Evolutionary conservation across 2,797 vertebrate genomes (phyloP), one percentile per base, ranked within the genome.

Genomic region (Cryptoblepharus egeriae): DNA sequence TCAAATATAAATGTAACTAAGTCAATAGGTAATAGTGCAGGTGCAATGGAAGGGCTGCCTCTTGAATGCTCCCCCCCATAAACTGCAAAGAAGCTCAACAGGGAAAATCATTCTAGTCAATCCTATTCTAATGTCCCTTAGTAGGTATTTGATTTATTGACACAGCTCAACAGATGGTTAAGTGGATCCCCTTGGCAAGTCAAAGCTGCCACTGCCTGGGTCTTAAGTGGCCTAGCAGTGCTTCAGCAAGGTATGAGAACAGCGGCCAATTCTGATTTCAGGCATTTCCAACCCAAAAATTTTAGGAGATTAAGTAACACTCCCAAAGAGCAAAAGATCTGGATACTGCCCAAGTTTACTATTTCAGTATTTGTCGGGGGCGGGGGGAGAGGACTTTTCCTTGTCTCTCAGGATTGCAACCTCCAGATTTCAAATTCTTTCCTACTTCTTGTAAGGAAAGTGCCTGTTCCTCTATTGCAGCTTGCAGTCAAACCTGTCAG

Each of bases 391-490:
- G 68, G 49, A 49, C 49, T 55, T 30, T 28, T 76, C 35, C 73
- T 81, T 30, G 35, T 30, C 16, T 42, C 82, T 39, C 22, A 69
- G 45, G 30, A 75, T 11, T 49, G 63, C 28, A 65, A 77, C 82
- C 9, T 0, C 80, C 83, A 71, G 37, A 26, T 88, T 79, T 61
- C 37, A 77, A 12, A 35, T 85, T 82, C 91, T 83, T 58, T 24
- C 57, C 18, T 57, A 6, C 28, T 32, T 52, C 83, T 69, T 88
- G 84, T 0, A 5, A 76, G 30, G 84, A 90, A 91, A 58, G 75
- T 32, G 35, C 13, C 39, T 39, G 35, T 68, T 79, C 15, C 58
- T 37, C 55, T 24, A 32, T 13, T 24, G 0, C 0, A 75, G 82
- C 30, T 65, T 39, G 30, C 63, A 71, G 42, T 45, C 71, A 76